Percentiles rank a stretch among this genome's conserved stretches.
phyloP scores from a whole-genome alignment of 2,888 invertebrate genomes.

The Coleophora deauratella region DNA sequence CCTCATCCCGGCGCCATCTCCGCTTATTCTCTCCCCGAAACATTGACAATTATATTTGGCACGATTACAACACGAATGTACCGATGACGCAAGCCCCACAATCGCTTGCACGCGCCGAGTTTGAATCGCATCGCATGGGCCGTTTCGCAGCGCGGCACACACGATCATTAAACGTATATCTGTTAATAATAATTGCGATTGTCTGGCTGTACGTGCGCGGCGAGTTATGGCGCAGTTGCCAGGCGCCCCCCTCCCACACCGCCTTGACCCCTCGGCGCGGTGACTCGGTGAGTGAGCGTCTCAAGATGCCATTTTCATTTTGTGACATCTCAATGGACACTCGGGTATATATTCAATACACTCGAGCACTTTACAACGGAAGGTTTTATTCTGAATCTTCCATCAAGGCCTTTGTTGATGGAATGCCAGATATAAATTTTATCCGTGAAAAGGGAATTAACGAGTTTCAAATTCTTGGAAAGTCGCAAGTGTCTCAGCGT shows the following conservation, averaged over 20 bases:
- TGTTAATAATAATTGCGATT: slow-evolving; percentile 70
- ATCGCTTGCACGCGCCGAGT: slow-evolving; percentile 34
- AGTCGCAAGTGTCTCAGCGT: no score
- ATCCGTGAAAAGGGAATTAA: no score
- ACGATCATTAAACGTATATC: slow-evolving; percentile 66
- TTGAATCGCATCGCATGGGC: slow-evolving; percentile 37
- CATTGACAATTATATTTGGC: slow-evolving; percentile 26
- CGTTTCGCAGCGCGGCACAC: slow-evolving; percentile 41
- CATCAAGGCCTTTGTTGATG: no score
- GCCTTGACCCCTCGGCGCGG: slow-evolving; percentile 36
- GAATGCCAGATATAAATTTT: no score
- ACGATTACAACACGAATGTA: slow-evolving; percentile 43
- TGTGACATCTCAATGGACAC: slow-evolving; percentile 56
- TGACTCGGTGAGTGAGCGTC: slow-evolving; percentile 19
- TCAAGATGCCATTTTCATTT: slow-evolving; percentile 43
- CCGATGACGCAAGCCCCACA: slow-evolving; percentile 37
- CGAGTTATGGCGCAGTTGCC: slow-evolving; percentile 65
- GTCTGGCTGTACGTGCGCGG: slow-evolving; percentile 64
- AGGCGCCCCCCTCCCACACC: slow-evolving; percentile 30
- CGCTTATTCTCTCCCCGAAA: slow-evolving; percentile 45
- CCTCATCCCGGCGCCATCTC: slow-evolving; percentile 28
- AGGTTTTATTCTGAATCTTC: neutral
- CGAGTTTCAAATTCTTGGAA: no score
- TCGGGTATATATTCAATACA: slow-evolving; percentile 11
- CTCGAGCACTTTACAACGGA: no score